A percentile compares a stretch with the other conserved stretches of the same genome.
Evolutionary conservation across 92 coral and sea anemone genomes (phyloP).

Genomic region (Pocillopora grandis): DNA sequence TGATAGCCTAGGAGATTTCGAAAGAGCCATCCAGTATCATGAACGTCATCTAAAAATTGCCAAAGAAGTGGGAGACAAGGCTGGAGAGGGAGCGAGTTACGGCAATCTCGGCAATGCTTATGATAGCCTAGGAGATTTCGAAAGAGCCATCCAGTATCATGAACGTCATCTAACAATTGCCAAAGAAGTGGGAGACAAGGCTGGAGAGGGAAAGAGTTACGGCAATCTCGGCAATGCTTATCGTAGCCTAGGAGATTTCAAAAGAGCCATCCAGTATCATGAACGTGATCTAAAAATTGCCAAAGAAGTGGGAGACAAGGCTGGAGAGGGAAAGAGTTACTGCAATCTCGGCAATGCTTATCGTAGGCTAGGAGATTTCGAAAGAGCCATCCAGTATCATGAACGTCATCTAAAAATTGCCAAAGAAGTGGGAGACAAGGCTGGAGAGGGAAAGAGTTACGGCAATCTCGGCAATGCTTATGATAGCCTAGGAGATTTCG

Average conservation of each 20-base stretch:
- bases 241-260: too few relatives aligned
- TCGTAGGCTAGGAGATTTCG: not conserved
- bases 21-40: not conserved
- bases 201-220: too few relatives aligned
- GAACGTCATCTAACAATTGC: too few relatives aligned
- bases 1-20: not conserved
- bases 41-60: not conserved
- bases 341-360: not conserved
- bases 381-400: too few relatives aligned
- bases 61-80: not conserved
- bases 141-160: not conserved
- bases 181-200: too few relatives aligned
- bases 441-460: not conserved
- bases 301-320: too few relatives aligned
- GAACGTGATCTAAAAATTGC: too few relatives aligned
- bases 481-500: not conserved
- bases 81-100: not conserved
- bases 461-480: not conserved
- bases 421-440: not conserved
- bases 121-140: not conserved
- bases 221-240: too few relatives aligned
- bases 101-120: not conserved
- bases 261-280: too few relatives aligned
- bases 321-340: too few relatives aligned
- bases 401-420: too few relatives aligned